phyloP scores from a whole-genome alignment of 2,113 vertebrate species.

The Melanerpes aurifrons region DNA sequence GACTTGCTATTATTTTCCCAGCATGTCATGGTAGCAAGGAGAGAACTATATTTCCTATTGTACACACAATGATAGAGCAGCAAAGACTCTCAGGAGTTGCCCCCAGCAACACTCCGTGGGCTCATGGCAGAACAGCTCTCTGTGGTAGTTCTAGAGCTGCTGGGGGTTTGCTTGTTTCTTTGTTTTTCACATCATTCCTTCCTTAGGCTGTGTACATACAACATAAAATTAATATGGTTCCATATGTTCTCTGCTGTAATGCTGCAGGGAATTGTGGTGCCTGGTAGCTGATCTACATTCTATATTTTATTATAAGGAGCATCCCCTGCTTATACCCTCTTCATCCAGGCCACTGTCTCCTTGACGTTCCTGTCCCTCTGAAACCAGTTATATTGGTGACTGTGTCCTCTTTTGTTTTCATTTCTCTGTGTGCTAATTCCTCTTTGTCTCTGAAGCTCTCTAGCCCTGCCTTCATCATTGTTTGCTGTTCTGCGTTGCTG shows the following conservation, averaged over 20 bases:
- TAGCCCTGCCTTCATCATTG: conserved; percentile 59
- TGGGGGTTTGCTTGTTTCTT: neutral
- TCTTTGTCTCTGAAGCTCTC: conserved; percentile 64
- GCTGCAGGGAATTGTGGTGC: neutral
- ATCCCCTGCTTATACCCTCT: neutral
- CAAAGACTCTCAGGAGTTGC: neutral
- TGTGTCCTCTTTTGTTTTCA: conserved; percentile 59
- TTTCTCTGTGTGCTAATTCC: conserved; percentile 59
- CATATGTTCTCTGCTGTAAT: neutral
- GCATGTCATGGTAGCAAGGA: neutral
- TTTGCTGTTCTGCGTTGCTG: conserved; percentile 53
- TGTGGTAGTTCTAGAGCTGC: neutral
- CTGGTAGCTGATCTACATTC: neutral
- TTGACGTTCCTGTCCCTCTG: conserved; percentile 37
- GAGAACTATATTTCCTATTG: neutral
- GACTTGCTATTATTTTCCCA: neutral
- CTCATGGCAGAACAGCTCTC: neutral
- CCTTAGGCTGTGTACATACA: neutral
- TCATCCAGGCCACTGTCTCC: neutral
- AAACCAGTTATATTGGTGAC: conserved; percentile 50
- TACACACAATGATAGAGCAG: neutral
- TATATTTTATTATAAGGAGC: neutral
- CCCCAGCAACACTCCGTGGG: neutral
- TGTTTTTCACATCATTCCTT: neutral
- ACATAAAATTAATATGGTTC: neutral